Percentiles rank a stretch among this genome's conserved stretches.
These are phyloP conservation scores for Epizoanthus scotinus DNA, from an alignment of 92 coral and sea anemone species.

Conservation along the genomic window DNA sequence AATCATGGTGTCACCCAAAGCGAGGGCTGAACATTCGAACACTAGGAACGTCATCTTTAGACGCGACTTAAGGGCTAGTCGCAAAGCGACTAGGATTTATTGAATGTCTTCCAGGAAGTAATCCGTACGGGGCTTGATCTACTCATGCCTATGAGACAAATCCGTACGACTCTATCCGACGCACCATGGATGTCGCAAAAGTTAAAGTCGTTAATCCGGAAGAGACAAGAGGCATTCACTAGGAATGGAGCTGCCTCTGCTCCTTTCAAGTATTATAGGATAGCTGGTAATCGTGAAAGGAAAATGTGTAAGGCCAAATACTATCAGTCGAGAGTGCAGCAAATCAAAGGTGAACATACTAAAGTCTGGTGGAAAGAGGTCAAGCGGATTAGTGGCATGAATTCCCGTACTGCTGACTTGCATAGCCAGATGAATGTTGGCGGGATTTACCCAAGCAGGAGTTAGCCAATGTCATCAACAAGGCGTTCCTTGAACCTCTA, in stretches of 20 bases:
- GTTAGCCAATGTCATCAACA: slow-evolving; percentile 50
- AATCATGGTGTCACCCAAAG: slow-evolving; percentile 38
- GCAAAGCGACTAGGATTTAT: slow-evolving; percentile 39
- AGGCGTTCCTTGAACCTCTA: slow-evolving; percentile 55
- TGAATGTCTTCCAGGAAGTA: slow-evolving; percentile 15
- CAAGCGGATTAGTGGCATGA: slow-evolving; percentile 52
- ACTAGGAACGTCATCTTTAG: background rate
- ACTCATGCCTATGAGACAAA: slow-evolving; percentile 27
- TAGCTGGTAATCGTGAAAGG: slow-evolving; percentile 47
- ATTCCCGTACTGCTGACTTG: slow-evolving; percentile 28
- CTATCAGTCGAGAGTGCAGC: slow-evolving; percentile 45
- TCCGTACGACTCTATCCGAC: slow-evolving; percentile 11
- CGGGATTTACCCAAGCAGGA: slow-evolving; percentile 23
- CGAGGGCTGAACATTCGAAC: slow-evolving; percentile 2
- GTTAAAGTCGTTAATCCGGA: slow-evolving; percentile 43
- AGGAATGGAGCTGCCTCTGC: slow-evolving; percentile 27
- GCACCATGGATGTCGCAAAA: slow-evolving; percentile 51
- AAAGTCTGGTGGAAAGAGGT: slow-evolving; percentile 57
- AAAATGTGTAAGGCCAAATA: slow-evolving; percentile 45
- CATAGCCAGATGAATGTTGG: slow-evolving; percentile 42
- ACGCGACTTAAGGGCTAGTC: slow-evolving; percentile 41
- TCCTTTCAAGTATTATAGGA: slow-evolving; percentile 46
- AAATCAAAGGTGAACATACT: slow-evolving; percentile 52
- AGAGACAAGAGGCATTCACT: slow-evolving; percentile 45
- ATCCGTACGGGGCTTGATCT: slow-evolving; percentile 24